phyloP scores from a whole-genome alignment of 2,888 invertebrate genomes.

The Papilio gigon region DNA sequence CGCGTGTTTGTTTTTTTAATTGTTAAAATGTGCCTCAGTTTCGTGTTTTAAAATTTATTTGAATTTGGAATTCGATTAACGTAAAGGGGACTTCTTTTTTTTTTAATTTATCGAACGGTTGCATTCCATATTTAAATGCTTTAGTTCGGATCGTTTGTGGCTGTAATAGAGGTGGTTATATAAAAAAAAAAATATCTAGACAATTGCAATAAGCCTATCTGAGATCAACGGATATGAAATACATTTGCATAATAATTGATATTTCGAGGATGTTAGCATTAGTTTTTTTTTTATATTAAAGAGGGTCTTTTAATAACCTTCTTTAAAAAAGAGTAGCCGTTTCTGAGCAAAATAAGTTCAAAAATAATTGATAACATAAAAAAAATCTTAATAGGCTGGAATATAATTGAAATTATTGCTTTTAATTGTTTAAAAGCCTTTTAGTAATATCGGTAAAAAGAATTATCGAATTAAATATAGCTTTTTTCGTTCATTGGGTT shows the following conservation, averaged over 20 bases:
- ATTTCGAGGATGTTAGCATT: too few species aligned
- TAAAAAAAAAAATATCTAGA: too few species aligned
- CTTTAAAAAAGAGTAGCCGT: too few species aligned
- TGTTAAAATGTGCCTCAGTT: slow-evolving; percentile 35
- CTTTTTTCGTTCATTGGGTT: neutral
- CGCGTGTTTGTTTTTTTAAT: slow-evolving; percentile 48
- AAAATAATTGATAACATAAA: too few species aligned
- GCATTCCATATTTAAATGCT: slow-evolving; percentile 2
- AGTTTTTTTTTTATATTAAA: too few species aligned
- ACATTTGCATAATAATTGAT: too few species aligned
- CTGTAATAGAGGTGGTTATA: neutral
- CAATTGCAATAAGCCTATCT: neutral
- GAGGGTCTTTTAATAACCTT: too few species aligned
- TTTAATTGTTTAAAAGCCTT: slow-evolving; percentile 2
- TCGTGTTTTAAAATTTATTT: slow-evolving; percentile 33
- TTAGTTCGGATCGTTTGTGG: neutral
- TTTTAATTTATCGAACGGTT: neutral
- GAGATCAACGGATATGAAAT: neutral
- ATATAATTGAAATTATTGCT: neutral
- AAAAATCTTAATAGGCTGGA: neutral
- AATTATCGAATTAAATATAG: neutral
- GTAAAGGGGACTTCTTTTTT: slow-evolving; percentile 8
- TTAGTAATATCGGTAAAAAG: slow-evolving; percentile 39
- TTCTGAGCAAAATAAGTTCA: too few species aligned
- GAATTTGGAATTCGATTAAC: slow-evolving; percentile 17